phyloP scores from a whole-genome alignment of 2,797 vertebrate genomes.

The Gymnothorax reevesii region DNA sequence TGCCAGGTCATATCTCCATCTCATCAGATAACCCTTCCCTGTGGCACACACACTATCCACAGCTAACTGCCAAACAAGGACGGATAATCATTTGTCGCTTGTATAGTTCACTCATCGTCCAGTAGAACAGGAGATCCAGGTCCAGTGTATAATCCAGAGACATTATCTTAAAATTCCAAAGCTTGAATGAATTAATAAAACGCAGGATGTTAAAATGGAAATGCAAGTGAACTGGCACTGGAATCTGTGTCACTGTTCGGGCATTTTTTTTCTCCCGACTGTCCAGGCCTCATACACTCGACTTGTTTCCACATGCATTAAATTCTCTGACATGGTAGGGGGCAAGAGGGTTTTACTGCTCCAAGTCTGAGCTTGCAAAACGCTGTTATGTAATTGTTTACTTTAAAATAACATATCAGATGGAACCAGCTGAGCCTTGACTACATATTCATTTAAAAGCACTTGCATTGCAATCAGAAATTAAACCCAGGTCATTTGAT shows the following conservation, averaged over 20 bases:
- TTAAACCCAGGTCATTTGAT: constrained; percentile 32
- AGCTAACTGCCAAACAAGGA: background rate
- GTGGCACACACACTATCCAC: background rate
- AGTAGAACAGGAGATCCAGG: background rate
- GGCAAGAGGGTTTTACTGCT: constrained; percentile 26
- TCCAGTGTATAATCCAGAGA: constrained; percentile 15
- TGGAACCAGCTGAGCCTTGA: constrained; percentile 41
- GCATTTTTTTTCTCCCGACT: constrained; percentile 58
- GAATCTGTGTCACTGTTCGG: constrained; percentile 28
- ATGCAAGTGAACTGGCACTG: background rate
- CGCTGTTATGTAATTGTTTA: constrained; percentile 53
- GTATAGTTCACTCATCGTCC: constrained; percentile 13
- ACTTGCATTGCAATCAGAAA: constrained; percentile 22
- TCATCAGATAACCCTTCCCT: background rate
- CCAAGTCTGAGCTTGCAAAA: constrained; percentile 40
- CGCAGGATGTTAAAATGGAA: constrained; percentile 7
- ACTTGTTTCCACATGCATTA: constrained; percentile 58
- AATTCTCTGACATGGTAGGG: constrained; percentile 8
- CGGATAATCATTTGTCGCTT: constrained; percentile 17
- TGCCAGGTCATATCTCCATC: background rate
- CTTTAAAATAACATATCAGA: constrained; percentile 30
- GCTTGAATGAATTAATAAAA: constrained; percentile 30
- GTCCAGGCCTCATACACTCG: constrained; percentile 45
- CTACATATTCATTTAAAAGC: background rate
- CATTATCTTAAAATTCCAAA: constrained; percentile 27